Conservation (phyloP, 2,797 vertebrate genomes). For the Betta splendens region DNA sequence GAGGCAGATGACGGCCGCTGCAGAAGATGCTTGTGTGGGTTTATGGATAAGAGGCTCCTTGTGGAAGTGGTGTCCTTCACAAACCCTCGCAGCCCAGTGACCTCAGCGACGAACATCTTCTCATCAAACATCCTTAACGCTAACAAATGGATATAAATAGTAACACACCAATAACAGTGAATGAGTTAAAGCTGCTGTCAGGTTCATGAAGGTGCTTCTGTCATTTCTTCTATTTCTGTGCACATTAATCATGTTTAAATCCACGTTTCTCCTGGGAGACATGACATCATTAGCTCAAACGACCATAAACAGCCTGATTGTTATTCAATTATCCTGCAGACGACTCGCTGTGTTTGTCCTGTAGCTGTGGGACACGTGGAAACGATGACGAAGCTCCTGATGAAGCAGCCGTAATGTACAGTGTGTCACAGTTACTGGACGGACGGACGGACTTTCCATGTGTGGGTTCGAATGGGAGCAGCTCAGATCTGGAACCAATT, state of each 20-base stretch:
- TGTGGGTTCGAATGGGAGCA: conserved; percentile 51
- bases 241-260: neutral
- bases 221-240: neutral
- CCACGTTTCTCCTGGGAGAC: conserved; percentile 17
- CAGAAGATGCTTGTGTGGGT: too few species aligned
- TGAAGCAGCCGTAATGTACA: conserved; percentile 20
- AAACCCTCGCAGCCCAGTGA: too few species aligned
- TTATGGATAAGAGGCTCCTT: too few species aligned
- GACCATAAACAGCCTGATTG: conserved; percentile 4
- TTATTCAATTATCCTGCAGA: conserved; percentile 10
- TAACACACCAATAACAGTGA: neutral
- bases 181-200: too few species aligned
- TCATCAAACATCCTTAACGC: too few species aligned
- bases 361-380: conserved; percentile 30
- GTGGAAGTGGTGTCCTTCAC: too few species aligned
- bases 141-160: too few species aligned
- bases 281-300: conserved; percentile 29
- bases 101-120: too few species aligned
- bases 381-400: conserved; percentile 42
- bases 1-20: too few species aligned
- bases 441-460: conserved; percentile 58
- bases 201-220: too few species aligned
- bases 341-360: neutral
- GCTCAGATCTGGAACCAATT: conserved; percentile 64
- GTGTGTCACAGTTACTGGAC: conserved; percentile 35